Base-by-base conservation (phyloP, 2,888 invertebrate species). In the Nebria brevicollis region DNA sequence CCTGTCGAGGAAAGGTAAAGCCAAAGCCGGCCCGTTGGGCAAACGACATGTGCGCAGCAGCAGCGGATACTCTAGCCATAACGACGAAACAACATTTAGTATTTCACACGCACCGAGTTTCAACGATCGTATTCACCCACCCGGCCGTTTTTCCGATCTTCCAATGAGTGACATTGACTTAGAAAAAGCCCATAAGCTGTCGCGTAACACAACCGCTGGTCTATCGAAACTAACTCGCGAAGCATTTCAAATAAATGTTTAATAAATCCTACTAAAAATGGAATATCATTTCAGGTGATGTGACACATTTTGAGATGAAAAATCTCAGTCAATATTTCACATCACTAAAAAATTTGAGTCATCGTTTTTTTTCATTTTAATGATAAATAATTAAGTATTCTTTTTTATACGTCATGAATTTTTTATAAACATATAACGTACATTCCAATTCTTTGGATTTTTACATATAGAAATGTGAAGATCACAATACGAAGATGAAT, bases 81-180 rank as follows among this genome's bases (percentile, higher is more conserved):
- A 95, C 88, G 95, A 95, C 89, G 95, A 95, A 89, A 95, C 95
- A 82, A 95, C 95, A 79, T 95, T 95, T 92, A 94, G 94, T 91
- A 94, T 94, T 92, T 94, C 94, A 85, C 94, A 94, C 89, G 94
- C 94, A 90, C 93, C 93, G 86, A 94, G 94, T 89, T 95, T 94
- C 92, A 94, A 93, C 91, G 95, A 95, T 87, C 93, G 94, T 89
- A 94, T 95, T 87, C 94, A 96, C 91, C 96, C 96, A 86, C 95
- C 95, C 86, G 96, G 96, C 87, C 93, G 96, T 84, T 96, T 96
- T 92, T 95, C 96, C 85, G 96, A 96, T 91, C 87, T 92, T 77
- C 85, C 85, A 72, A 88, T 90, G 82, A 89, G 88, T 85, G 90
- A 90, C 84, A 86, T 88, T 41, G 90, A 90, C 79, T 89, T 89